phyloP scores from a whole-genome alignment of 2,797 vertebrate genomes.

The Lycodopsis pacificus region DNA sequence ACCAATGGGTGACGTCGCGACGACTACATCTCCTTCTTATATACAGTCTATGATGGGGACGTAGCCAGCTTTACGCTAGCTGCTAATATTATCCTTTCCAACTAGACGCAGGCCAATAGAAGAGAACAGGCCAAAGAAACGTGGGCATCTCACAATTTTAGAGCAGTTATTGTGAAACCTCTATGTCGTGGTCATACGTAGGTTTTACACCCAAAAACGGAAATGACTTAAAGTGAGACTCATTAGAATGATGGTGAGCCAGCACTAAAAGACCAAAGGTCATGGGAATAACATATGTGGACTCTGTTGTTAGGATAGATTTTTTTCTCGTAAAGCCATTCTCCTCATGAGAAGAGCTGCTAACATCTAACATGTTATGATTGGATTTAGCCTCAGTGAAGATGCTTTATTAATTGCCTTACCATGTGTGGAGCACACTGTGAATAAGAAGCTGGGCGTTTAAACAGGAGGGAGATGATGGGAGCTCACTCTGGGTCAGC shows the following conservation, averaged over 20 bases:
- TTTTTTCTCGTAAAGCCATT: conserved; percentile 43
- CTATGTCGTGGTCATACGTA: background rate
- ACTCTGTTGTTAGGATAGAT: conserved; percentile 42
- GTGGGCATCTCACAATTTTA: background rate
- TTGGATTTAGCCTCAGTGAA: conserved; percentile 63
- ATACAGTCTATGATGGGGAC: too few relatives aligned
- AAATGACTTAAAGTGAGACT: background rate
- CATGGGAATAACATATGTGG: conserved; percentile 42
- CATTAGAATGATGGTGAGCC: background rate
- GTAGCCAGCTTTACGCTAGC: too few relatives aligned
- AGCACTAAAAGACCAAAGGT: conserved; percentile 20
- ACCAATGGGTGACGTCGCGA: too few relatives aligned
- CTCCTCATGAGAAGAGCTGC: conserved; percentile 56
- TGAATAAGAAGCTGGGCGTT: conserved; percentile 38
- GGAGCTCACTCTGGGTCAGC: conserved; percentile 28
- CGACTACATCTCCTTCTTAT: too few relatives aligned
- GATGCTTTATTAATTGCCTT: conserved; percentile 72
- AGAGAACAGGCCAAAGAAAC: too few relatives aligned
- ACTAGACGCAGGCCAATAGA: too few relatives aligned
- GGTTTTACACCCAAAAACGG: background rate
- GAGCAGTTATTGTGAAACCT: background rate
- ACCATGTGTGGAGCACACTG: conserved; percentile 49
- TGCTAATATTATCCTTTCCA: too few relatives aligned
- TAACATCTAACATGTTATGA: conserved; percentile 71
- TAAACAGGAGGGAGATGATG: conserved; percentile 41